phyloP scores from a whole-genome alignment of 2,797 vertebrate genomes.

The Moxostoma hubbsi region DNA sequence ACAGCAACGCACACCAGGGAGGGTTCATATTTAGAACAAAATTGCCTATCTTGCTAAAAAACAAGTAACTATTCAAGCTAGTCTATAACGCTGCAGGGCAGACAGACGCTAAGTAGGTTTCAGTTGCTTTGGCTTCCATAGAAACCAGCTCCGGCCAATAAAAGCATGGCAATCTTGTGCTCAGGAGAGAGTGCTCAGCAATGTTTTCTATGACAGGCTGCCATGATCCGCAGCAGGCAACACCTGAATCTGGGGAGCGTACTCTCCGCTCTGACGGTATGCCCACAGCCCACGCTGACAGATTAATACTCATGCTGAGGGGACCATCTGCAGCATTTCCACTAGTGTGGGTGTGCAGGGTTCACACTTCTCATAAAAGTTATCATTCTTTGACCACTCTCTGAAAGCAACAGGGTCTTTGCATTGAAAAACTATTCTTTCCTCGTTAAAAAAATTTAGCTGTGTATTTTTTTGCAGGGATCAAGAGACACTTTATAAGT shows the following conservation, averaged over 20 bases:
- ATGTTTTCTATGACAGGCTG: constrained; percentile 59
- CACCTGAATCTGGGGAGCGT: constrained; percentile 62
- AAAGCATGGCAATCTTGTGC: constrained; percentile 60
- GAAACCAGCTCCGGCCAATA: constrained; percentile 64
- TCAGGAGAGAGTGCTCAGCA: constrained; percentile 53
- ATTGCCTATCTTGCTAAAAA: background rate
- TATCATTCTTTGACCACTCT: constrained; percentile 62
- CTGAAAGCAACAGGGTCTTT: constrained; percentile 48
- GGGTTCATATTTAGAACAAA: background rate
- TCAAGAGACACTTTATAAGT: constrained; percentile 61
- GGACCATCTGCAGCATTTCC: constrained; percentile 68
- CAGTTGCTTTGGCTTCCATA: constrained; percentile 60
- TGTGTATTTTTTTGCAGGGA: constrained; percentile 30
- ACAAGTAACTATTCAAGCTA: background rate
- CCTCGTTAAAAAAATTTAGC: constrained; percentile 42
- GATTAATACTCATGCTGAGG: constrained; percentile 63
- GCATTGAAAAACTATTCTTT: constrained; percentile 59
- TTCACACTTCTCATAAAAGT: constrained; percentile 57
- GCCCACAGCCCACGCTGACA: constrained; percentile 67
- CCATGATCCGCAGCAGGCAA: constrained; percentile 63
- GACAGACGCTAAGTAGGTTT: constrained; percentile 56
- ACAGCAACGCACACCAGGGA: background rate
- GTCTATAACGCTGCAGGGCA: constrained; percentile 47
- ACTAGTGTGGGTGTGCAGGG: constrained; percentile 47
- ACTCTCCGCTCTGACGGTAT: constrained; percentile 26